Evolutionary conservation across 2,113 vertebrate genomes (phyloP).

Genomic region (Rhea americana): DNA sequence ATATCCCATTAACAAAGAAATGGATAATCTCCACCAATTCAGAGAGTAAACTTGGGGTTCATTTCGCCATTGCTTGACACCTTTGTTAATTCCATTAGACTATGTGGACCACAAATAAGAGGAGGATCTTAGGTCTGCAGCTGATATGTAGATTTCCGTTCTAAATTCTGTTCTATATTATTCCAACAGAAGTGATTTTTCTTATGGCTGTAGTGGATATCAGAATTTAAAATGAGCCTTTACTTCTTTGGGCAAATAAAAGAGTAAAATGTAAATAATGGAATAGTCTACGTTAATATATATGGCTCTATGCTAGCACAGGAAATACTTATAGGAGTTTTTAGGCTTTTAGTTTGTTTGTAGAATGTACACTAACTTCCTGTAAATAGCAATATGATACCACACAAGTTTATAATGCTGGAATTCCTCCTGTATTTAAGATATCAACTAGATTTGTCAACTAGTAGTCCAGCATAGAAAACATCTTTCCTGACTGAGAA

Average conservation of each 20-base stretch:
- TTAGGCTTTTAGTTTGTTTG: neutral
- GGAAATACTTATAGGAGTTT: neutral
- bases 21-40: neutral
- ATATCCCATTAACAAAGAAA: neutral
- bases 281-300: neutral
- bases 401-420: neutral
- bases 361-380: neutral
- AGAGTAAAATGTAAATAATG: neutral
- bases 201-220: neutral
- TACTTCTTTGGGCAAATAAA: neutral
- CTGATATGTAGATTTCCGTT: neutral
- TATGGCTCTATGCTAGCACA: rapidly evolving
- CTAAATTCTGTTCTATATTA: neutral
- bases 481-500: neutral
- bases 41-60: neutral
- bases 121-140: neutral
- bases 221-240: neutral
- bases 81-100: neutral
- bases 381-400: neutral
- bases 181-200: neutral
- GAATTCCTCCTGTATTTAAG: neutral
- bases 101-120: neutral
- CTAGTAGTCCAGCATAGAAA: neutral
- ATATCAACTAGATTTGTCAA: neutral
- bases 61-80: neutral